Percentiles rank a stretch among this genome's conserved stretches.
These are phyloP conservation scores for Selene dorsalis DNA, from an alignment of 2,797 vertebrate genomes.

Conservation along the genomic window DNA sequence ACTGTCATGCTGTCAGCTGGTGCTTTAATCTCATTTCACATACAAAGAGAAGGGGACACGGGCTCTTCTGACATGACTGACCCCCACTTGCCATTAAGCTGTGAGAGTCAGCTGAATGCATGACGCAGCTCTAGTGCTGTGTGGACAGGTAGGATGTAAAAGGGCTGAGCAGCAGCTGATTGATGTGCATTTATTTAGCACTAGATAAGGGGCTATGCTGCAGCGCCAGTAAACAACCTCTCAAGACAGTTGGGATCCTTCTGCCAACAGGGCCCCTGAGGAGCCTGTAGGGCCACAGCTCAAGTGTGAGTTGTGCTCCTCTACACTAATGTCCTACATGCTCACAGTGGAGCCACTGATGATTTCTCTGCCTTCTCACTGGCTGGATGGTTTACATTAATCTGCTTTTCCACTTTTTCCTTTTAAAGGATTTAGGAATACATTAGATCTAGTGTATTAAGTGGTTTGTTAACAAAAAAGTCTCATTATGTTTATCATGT, in stretches of 20 bases:
- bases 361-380: not conserved
- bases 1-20: conserved; percentile 30
- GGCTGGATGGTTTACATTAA: not conserved
- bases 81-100: conserved; percentile 24
- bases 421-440: too few relatives aligned
- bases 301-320: conserved; percentile 21
- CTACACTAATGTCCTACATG: not conserved
- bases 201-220: conserved; percentile 6
- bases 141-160: not conserved
- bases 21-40: conserved; percentile 36
- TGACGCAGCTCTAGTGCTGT: conserved; percentile 3
- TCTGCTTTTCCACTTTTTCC: not conserved
- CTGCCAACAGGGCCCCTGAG: conserved; percentile 26
- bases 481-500: too few relatives aligned
- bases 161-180: not conserved
- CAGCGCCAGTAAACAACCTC: conserved; percentile 31
- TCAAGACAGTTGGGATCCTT: conserved; percentile 25
- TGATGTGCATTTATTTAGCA: conserved; percentile 15
- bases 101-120: conserved; percentile 34
- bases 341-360: conserved; percentile 3
- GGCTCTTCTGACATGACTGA: conserved; percentile 20
- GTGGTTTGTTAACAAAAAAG: too few relatives aligned
- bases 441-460: too few relatives aligned
- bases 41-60: conserved; percentile 26
- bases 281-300: conserved; percentile 29